These are phyloP conservation scores for Crepidodera aurea DNA, from an alignment of 2,888 invertebrate species.

Conservation along the genomic window DNA sequence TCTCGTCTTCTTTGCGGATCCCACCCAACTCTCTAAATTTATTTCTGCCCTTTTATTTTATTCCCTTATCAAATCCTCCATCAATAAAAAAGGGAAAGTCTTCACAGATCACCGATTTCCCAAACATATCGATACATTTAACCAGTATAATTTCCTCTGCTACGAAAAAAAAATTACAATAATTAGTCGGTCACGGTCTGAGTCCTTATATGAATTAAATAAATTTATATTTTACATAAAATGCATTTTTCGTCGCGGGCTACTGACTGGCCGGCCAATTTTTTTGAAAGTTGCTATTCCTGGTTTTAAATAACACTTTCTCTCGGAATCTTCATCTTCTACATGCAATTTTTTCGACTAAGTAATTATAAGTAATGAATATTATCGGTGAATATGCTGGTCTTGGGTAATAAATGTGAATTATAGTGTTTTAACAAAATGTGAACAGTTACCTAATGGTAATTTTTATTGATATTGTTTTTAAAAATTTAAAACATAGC, in stretches of 20 bases:
- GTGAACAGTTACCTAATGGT: no score
- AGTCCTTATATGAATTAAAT: constrained; percentile 1
- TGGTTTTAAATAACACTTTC: constrained; percentile 22
- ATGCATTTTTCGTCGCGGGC: constrained; percentile 27
- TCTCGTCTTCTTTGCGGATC: no score
- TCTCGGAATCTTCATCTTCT: background rate
- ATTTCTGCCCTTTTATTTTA: no score
- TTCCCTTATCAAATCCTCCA: no score
- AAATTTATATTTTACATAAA: constrained; percentile 10
- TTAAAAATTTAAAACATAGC: no score
- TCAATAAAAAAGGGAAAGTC: constrained; percentile 13
- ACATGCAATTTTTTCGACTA: background rate
- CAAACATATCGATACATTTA: constrained; percentile 10
- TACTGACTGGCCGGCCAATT: constrained; percentile 4
- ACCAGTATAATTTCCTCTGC: constrained; percentile 7
- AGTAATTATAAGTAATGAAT: background rate
- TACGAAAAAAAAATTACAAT: constrained; percentile 2
- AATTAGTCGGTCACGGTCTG: constrained; percentile 13
- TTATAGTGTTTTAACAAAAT: no score
- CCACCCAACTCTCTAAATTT: no score
- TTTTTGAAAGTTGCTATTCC: constrained; percentile 31
- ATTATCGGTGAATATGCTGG: no score
- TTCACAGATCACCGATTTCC: constrained; percentile 12
- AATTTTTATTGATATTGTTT: no score
- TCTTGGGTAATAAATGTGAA: no score